Conservation (phyloP, 2,797 vertebrate genomes). For the Pangasius djambal region DNA sequence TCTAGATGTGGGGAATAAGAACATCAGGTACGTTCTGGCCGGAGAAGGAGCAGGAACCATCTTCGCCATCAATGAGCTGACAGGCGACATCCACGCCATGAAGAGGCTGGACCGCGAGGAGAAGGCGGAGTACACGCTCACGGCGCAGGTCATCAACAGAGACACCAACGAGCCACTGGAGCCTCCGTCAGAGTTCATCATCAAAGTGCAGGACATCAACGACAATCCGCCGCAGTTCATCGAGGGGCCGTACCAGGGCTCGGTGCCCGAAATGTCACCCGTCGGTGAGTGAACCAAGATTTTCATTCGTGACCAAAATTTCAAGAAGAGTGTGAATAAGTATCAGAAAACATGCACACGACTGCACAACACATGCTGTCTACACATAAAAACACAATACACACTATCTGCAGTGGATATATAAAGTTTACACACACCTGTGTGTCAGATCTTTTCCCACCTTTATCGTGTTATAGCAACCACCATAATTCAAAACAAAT, state of each 20-base stretch:
- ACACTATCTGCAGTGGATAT: not conserved
- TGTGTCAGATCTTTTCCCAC: not conserved
- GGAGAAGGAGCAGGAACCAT: constrained; percentile 97
- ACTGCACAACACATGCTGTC: not conserved
- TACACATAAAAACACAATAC: no score
- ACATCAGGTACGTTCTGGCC: constrained; percentile 93
- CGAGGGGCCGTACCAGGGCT: constrained; percentile 91
- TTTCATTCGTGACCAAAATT: not conserved
- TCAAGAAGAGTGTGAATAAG: not conserved
- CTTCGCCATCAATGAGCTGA: constrained; percentile 95
- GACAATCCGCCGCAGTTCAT: constrained; percentile 95
- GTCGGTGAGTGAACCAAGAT: constrained; percentile 84
- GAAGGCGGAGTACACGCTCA: constrained; percentile 96
- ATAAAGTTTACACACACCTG: not conserved
- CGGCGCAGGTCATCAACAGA: constrained; percentile 90
- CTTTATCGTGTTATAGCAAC: not conserved
- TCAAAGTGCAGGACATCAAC: constrained; percentile 99
- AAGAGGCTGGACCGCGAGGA: constrained; percentile 97
- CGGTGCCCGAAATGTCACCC: constrained; percentile 93
- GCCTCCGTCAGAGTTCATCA: constrained; percentile 96
- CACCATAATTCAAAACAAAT: not conserved
- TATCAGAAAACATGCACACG: not conserved
- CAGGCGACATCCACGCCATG: constrained; percentile 98
- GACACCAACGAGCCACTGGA: constrained; percentile 91
- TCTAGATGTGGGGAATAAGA: constrained; percentile 87